These are phyloP conservation scores for Deilephila elpenor DNA, from an alignment of 2,888 invertebrate species.

Conservation along the genomic window DNA sequence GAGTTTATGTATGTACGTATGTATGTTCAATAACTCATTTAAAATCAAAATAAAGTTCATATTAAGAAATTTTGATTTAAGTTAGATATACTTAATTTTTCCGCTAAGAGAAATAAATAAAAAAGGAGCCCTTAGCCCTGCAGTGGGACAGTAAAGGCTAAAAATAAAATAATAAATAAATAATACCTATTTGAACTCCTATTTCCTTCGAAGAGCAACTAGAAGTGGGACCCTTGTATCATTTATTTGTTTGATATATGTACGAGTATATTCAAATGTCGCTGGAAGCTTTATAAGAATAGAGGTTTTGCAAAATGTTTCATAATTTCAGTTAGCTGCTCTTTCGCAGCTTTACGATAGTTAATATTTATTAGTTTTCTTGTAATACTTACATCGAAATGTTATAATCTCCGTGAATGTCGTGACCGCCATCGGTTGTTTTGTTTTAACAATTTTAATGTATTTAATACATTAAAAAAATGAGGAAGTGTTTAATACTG, in stretches of 20 bases:
- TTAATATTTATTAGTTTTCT: conserved; percentile 13
- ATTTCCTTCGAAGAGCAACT: neutral
- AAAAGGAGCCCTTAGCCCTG: no score
- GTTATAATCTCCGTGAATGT: conserved; percentile 1
- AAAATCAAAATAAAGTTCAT: no score
- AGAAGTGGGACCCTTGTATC: neutral
- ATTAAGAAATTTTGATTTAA: no score
- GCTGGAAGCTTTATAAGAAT: neutral
- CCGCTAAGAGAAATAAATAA: no score
- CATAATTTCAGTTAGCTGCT: neutral
- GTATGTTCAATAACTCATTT: no score
- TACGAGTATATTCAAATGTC: neutral
- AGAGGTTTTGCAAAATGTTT: neutral
- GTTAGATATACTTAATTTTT: no score
- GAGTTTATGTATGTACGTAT: no score
- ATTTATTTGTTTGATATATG: neutral
- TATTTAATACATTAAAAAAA: neutral
- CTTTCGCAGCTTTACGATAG: neutral
- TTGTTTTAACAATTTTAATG: neutral
- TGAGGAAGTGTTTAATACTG: neutral
- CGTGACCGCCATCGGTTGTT: neutral
- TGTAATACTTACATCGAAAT: conserved; percentile 13
- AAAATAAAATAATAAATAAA: no score
- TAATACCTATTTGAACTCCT: no score
- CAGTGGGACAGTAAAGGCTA: no score